These are phyloP conservation scores for Gryllus bimaculatus DNA, from an alignment of 1,140 invertebrate species.

Conservation along the genomic window DNA sequence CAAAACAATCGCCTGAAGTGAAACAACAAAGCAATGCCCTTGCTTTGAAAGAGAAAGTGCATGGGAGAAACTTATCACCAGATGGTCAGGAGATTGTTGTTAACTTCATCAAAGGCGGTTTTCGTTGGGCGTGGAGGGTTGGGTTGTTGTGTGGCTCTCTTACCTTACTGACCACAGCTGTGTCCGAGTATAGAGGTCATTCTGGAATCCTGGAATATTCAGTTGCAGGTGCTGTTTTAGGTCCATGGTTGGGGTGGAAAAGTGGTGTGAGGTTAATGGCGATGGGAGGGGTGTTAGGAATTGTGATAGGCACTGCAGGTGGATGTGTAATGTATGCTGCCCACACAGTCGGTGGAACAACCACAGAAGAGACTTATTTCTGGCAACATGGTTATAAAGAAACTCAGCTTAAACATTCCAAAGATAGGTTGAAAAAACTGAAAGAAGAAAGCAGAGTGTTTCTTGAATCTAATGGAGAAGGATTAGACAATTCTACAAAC, in stretches of 20 bases:
- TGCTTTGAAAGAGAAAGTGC: too few relatives aligned
- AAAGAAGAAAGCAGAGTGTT: background rate
- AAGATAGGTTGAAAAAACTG: background rate
- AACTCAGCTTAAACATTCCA: background rate
- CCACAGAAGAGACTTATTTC: background rate
- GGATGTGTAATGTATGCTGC: background rate
- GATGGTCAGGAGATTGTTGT: background rate
- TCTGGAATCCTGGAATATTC: background rate
- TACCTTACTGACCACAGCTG: background rate
- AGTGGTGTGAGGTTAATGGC: background rate
- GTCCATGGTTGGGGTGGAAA: background rate
- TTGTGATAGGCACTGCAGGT: background rate
- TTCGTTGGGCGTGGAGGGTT: background rate
- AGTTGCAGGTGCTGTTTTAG: background rate
- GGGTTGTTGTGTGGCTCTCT: background rate
- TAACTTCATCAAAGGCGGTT: background rate
- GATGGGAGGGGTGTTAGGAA: background rate
- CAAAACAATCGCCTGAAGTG: background rate
- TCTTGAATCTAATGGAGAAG: too few relatives aligned
- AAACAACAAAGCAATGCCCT: background rate
- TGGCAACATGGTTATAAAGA: background rate
- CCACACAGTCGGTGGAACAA: background rate
- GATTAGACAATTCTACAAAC: too few relatives aligned
- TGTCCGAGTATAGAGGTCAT: background rate
- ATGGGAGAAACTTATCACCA: background rate